Percentiles rank a stretch among this genome's conserved stretches.
Conservation (phyloP, 2,888 invertebrate genomes). For the Mythimna vitellina region DNA sequence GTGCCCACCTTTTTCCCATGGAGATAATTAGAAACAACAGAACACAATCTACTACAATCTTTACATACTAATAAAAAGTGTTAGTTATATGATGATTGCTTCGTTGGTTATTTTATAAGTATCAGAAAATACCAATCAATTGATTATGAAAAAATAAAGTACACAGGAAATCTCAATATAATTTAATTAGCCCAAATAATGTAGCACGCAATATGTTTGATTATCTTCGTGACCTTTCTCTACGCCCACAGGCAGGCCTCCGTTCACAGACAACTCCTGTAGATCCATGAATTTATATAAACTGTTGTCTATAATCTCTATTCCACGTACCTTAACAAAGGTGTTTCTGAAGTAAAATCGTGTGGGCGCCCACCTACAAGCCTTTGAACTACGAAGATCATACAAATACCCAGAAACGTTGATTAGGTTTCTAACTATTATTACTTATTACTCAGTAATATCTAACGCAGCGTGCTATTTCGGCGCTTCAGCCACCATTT, state of each 20-base stretch:
- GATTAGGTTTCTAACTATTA: not conserved
- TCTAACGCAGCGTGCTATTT: not conserved
- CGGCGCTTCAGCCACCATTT: too few relatives aligned
- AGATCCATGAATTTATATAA: not conserved
- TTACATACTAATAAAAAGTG: not conserved
- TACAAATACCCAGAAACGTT: not conserved
- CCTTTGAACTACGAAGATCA: not conserved
- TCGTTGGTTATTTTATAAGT: not conserved
- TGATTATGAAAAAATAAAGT: not conserved
- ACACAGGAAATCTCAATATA: slow-evolving; percentile 5
- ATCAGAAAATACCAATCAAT: not conserved
- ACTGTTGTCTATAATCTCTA: not conserved
- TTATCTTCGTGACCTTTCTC: not conserved
- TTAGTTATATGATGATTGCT: too few relatives aligned
- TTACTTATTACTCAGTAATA: slow-evolving; percentile 21
- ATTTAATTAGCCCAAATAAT: not conserved
- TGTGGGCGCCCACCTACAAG: not conserved
- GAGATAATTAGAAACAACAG: too few relatives aligned
- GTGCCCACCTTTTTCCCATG: too few relatives aligned
- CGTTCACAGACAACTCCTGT: slow-evolving; percentile 5
- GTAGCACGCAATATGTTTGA: not conserved
- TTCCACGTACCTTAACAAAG: not conserved
- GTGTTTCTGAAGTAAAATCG: not conserved
- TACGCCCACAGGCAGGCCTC: not conserved
- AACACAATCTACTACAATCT: too few relatives aligned